Base-by-base conservation (phyloP, 1,140 invertebrate species). In the Latrodectus geometricus region DNA sequence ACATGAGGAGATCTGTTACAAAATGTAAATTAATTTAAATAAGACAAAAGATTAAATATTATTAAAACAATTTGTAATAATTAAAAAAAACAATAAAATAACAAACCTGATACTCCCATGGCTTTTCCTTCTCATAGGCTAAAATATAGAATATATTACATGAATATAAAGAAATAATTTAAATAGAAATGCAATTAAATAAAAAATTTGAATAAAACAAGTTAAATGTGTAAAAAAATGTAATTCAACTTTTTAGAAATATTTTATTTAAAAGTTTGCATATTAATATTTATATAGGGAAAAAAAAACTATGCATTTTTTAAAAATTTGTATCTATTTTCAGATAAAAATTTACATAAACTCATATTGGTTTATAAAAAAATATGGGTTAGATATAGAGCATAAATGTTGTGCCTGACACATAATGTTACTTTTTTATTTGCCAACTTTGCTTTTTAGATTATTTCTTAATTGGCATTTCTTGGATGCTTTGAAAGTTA, bases 1-100 rank as follows among this genome's bases (percentile, higher is more conserved):
- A 91, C 90, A 65, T 89, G 72, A 21, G 91, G 91, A 21, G 91
- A 90, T 79, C 91, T 81, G 23, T 61, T 35, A 35, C 5, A 61
- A 11, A 17, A 61, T 4, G 11, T 61, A 61, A 61, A 61, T 14
- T 61, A 14, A 61, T 61, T 4, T 0, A 11, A 61, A 14, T 61
- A 61, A 11, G 17, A 14, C 2, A 23, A 75, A 12, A 52, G 21
- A 3, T 73, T 35, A 35, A 35, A 35, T 35, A 49, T 49, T 15
- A 49, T 49, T 49, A 73, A 15, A 49, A 73, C 8, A 73, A 50
- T 49, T 49, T 73, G 12, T 12, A 12, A 48, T 14, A 75, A 21
- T 21, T 3, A 52, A 75, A 54, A 75, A 15, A 69, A n/a, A 23
- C 11, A 15, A 69, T 8, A 73, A 73, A 48, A 9, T 65, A 23